Conservation (phyloP, 2,113 vertebrate species). For the Bujurquina vittata region DNA sequence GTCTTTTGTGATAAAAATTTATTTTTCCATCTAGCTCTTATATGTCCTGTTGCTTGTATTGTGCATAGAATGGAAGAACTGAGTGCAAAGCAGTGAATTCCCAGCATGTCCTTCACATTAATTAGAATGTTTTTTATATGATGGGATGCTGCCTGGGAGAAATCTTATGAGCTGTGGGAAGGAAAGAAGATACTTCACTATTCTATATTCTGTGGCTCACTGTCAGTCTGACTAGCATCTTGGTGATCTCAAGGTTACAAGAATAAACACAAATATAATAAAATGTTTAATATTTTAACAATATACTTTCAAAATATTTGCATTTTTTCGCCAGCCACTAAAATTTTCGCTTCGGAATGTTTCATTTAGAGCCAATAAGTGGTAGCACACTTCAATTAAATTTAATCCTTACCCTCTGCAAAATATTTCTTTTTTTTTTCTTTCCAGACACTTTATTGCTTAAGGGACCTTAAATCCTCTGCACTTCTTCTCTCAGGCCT, state of each 20-base stretch:
- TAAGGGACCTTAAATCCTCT: slow-evolving; percentile 14
- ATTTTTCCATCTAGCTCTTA: too few species aligned
- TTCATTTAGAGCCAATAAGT: neutral
- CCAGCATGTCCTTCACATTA: neutral
- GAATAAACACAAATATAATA: slow-evolving; percentile 8
- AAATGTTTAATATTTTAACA: neutral
- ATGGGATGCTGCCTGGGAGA: slow-evolving; percentile 38
- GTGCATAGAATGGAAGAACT: neutral
- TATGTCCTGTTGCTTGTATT: neutral
- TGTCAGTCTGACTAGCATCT: neutral
- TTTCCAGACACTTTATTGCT: neutral
- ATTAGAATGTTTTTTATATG: slow-evolving; percentile 23
- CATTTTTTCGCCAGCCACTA: neutral
- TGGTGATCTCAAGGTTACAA: neutral
- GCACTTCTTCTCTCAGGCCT: neutral
- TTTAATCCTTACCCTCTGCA: neutral
- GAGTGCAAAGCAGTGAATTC: neutral
- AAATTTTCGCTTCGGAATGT: neutral
- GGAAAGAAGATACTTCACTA: slow-evolving; percentile 18
- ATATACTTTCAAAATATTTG: neutral
- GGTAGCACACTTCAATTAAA: neutral
- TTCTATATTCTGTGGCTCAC: neutral
- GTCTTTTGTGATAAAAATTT: too few species aligned
- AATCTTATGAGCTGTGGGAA: slow-evolving; percentile 13
- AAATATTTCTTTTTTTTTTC: neutral